phyloP scores from a whole-genome alignment of 2,888 invertebrate genomes.

The Epistrophe eligans region DNA sequence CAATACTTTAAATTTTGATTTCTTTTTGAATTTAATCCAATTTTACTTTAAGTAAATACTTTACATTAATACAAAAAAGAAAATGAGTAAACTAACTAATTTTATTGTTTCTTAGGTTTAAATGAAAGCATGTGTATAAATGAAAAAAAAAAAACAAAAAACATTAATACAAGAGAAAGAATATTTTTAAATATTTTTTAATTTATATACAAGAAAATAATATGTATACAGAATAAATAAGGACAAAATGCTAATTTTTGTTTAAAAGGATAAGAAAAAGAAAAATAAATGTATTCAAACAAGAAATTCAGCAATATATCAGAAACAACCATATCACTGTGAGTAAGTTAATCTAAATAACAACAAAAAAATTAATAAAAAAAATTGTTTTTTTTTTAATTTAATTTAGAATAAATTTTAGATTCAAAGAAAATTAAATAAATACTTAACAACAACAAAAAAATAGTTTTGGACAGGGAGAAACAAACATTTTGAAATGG shows the following conservation, averaged over 20 bases:
- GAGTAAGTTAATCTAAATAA: constrained; percentile 67
- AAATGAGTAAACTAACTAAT: constrained; percentile 21
- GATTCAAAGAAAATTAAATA: constrained; percentile 31
- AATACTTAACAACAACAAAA: constrained; percentile 15
- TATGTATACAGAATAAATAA: constrained; percentile 54
- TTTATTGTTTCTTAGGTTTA: constrained; percentile 47
- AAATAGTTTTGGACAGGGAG: constrained; percentile 67
- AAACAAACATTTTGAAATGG: constrained; percentile 34
- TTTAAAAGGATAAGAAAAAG: constrained; percentile 60
- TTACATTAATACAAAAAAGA: constrained; percentile 12
- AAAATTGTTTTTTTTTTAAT: constrained; percentile 39
- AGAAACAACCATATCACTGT: constrained; percentile 77
- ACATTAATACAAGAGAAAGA: constrained; percentile 50
- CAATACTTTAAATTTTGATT: constrained; percentile 32
- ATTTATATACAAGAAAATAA: constrained; percentile 66
- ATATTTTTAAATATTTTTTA: constrained; percentile 66
- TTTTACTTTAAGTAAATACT: constrained; percentile 21
- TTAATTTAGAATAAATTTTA: constrained; percentile 64
- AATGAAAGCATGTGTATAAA: constrained; percentile 58
- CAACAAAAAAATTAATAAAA: not conserved
- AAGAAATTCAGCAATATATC: constrained; percentile 77
- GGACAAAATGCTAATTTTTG: constrained; percentile 66
- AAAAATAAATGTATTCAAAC: constrained; percentile 62
- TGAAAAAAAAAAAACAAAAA: constrained; percentile 30
- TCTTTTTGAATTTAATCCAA: constrained; percentile 28